A percentile compares a stretch with the other conserved stretches of the same genome.
Conservation (phyloP, 2,797 vertebrate species). For the Phalanger gymnotis region DNA sequence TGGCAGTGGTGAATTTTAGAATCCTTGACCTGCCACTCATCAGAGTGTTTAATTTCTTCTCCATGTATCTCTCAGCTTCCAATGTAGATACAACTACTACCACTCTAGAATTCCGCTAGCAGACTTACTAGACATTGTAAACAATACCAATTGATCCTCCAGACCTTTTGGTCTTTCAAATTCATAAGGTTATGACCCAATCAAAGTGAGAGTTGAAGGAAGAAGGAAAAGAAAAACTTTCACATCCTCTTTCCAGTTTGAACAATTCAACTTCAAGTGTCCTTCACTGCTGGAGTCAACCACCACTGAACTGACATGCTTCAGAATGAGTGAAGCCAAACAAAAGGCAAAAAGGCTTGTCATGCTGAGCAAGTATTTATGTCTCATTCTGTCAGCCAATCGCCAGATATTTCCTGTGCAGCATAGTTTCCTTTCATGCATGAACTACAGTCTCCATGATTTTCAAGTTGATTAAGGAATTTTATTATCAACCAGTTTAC, state of each 20-base stretch:
- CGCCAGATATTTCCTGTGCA: background rate
- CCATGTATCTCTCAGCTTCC: background rate
- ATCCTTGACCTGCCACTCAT: background rate
- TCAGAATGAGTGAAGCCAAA: background rate
- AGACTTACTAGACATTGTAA: background rate
- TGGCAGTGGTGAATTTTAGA: background rate
- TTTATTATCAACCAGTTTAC: background rate
- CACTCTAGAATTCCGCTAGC: accelerated
- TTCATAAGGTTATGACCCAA: background rate
- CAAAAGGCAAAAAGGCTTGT: background rate
- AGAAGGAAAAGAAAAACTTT: background rate
- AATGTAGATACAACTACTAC: background rate
- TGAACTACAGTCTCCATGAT: background rate
- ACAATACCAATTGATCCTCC: background rate
- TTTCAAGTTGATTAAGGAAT: background rate
- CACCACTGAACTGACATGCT: background rate
- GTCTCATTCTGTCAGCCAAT: background rate
- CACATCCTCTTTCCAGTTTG: background rate
- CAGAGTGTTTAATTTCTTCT: background rate
- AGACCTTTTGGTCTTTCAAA: background rate
- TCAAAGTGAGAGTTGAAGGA: background rate
- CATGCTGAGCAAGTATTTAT: background rate
- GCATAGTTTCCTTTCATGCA: background rate
- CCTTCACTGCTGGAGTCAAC: background rate
- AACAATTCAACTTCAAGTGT: background rate